Percentiles rank a stretch among this genome's conserved stretches.
Conservation (phyloP, 2,888 invertebrate genomes). For the Cheilosia impressa region DNA sequence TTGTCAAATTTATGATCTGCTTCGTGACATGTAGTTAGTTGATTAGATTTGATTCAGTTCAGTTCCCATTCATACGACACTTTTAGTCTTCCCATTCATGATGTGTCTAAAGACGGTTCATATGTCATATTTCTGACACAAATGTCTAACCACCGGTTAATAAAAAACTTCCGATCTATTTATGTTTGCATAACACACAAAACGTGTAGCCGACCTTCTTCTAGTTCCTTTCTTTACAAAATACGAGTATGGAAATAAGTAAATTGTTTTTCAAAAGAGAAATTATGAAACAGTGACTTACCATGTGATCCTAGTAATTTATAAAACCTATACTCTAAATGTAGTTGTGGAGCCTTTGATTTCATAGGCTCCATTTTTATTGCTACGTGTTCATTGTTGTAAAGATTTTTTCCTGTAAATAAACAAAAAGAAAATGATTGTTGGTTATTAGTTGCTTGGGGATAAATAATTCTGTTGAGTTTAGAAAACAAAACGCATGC, state of each 20-base stretch:
- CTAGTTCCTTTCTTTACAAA: conserved; percentile 45
- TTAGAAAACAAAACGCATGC: conserved; percentile 23
- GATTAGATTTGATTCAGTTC: too few relatives aligned
- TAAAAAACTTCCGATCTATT: not conserved
- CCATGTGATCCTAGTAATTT: conserved; percentile 99
- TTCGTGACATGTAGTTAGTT: too few relatives aligned
- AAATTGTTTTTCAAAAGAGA: not conserved
- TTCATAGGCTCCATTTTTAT: conserved; percentile 99
- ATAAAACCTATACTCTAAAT: conserved; percentile 99
- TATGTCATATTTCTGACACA: not conserved
- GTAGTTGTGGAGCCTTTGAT: conserved; percentile 99
- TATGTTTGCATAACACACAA: conserved; percentile 30
- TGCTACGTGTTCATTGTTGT: conserved; percentile 99
- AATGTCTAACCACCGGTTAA: not conserved
- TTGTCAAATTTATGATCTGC: too few relatives aligned
- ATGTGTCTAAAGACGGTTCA: too few relatives aligned
- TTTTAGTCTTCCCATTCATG: too few relatives aligned
- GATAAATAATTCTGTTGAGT: not conserved
- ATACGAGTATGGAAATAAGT: conserved; percentile 10
- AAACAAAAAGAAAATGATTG: conserved; percentile 66
- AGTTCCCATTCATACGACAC: too few relatives aligned
- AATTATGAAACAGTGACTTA: conserved; percentile 84
- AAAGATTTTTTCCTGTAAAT: conserved; percentile 98
- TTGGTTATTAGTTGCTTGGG: not conserved
- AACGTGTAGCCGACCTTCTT: conserved; percentile 21